Conservation (phyloP, 2,888 invertebrate genomes). For the Pemphredon lugubris region DNA sequence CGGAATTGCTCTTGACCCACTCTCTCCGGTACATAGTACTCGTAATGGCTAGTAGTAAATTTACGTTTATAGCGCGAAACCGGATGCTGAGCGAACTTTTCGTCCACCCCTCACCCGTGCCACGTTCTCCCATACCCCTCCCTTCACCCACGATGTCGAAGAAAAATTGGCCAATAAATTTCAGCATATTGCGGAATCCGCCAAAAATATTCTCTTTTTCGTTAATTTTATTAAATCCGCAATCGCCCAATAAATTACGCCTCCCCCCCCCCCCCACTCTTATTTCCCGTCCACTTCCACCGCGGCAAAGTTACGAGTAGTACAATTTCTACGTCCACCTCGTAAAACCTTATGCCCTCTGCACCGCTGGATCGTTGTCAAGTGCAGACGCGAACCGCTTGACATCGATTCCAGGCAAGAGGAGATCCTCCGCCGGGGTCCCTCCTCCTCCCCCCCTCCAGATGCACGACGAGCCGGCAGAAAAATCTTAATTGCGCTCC, state of each 20-base stretch:
- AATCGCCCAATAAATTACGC: no score
- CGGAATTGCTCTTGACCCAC: constrained; percentile 52
- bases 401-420: constrained; percentile 23
- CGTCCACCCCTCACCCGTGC: no score
- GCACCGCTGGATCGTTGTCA: neutral
- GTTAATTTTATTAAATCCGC: no score
- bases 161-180: neutral
- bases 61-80: constrained; percentile 43
- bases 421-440: neutral
- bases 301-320: no score
- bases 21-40: constrained; percentile 37
- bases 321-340: no score
- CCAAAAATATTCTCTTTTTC: no score
- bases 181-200: neutral
- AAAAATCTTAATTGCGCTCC: constrained; percentile 44
- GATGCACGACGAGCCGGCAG: constrained; percentile 5
- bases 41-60: constrained; percentile 37
- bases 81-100: constrained; percentile 34
- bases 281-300: no score
- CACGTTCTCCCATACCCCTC: constrained; percentile 8
- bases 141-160: no score
- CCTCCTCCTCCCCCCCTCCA: neutral
- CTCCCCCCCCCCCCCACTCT: no score
- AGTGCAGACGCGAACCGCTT: neutral
- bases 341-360: no score